Percentiles rank a stretch among this genome's conserved stretches.
Evolutionary conservation across 1,140 invertebrate genomes (phyloP).

Genomic region (Acromyrmex heyeri): DNA sequence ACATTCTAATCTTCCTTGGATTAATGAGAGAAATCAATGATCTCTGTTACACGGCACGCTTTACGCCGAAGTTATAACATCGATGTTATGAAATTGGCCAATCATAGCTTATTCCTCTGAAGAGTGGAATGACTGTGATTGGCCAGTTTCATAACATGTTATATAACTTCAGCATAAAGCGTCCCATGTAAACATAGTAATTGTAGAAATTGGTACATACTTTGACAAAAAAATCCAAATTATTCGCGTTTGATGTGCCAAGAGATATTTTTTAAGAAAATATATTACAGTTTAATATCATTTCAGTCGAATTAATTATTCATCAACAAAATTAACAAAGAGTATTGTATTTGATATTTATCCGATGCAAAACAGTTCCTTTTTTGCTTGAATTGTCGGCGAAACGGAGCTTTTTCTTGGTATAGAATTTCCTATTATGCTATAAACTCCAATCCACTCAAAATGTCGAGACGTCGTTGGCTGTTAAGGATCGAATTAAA

Average conservation of each 20-base stretch:
- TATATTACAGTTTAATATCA: background rate
- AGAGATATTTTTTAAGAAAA: background rate
- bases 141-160: too few relatives aligned
- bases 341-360: slow-evolving; percentile 12
- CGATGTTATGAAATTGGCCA: too few relatives aligned
- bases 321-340: background rate
- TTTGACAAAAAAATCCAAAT: background rate
- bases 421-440: background rate
- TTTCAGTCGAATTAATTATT: background rate
- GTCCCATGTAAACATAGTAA: too few relatives aligned
- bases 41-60: too few relatives aligned
- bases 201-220: background rate
- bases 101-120: too few relatives aligned
- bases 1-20: background rate
- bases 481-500: slow-evolving; percentile 14
- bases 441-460: slow-evolving; percentile 5
- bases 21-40: background rate
- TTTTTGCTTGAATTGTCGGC: background rate
- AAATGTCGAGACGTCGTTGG: slow-evolving; percentile 40
- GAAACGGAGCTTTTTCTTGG: background rate
- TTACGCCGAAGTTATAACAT: too few relatives aligned
- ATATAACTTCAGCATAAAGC: too few relatives aligned
- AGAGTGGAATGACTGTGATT: too few relatives aligned
- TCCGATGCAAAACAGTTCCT: background rate
- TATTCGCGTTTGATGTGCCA: background rate